Conservation (phyloP, 1,140 invertebrate genomes). For the Armadillidium nasatum region DNA sequence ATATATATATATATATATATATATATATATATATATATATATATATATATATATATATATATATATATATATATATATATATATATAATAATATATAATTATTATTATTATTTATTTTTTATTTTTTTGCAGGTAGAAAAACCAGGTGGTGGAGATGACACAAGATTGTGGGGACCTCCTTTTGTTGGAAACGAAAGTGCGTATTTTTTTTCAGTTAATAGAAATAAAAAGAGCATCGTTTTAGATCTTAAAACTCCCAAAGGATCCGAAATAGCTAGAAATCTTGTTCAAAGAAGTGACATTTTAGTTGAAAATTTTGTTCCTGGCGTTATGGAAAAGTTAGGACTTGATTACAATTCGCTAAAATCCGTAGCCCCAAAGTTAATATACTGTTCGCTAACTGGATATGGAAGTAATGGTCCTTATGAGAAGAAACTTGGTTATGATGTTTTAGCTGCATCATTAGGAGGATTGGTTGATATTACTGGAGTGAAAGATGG, state of each 20-base stretch:
- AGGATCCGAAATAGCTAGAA: slow-evolving; percentile 68
- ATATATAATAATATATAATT: not conserved
- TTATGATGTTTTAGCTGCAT: slow-evolving; percentile 93
- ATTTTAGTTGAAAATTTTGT: slow-evolving; percentile 92
- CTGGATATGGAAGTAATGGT: slow-evolving; percentile 81
- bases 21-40: no score
- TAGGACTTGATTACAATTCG: slow-evolving; percentile 73
- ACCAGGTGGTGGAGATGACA: slow-evolving; percentile 78
- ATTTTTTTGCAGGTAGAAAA: slow-evolving; percentile 60
- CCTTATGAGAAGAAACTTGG: slow-evolving; percentile 80
- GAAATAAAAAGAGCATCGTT: slow-evolving; percentile 93
- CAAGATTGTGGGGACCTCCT: slow-evolving; percentile 87
- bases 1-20: no score
- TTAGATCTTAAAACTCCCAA: slow-evolving; percentile 70
- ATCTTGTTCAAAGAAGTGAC: slow-evolving; percentile 72
- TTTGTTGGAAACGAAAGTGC: slow-evolving; percentile 68
- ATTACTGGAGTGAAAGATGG: slow-evolving; percentile 80
- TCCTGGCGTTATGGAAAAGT: slow-evolving; percentile 75
- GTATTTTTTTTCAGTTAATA: slow-evolving; percentile 84
- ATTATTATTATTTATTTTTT: not conserved
- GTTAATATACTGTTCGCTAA: slow-evolving; percentile 90
- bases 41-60: not conserved
- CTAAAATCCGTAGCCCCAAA: slow-evolving; percentile 66
- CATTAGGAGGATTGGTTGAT: slow-evolving; percentile 80
- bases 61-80: not conserved